phyloP scores from a whole-genome alignment of 2,888 invertebrate species.

The Rhogogaster chlorosoma region DNA sequence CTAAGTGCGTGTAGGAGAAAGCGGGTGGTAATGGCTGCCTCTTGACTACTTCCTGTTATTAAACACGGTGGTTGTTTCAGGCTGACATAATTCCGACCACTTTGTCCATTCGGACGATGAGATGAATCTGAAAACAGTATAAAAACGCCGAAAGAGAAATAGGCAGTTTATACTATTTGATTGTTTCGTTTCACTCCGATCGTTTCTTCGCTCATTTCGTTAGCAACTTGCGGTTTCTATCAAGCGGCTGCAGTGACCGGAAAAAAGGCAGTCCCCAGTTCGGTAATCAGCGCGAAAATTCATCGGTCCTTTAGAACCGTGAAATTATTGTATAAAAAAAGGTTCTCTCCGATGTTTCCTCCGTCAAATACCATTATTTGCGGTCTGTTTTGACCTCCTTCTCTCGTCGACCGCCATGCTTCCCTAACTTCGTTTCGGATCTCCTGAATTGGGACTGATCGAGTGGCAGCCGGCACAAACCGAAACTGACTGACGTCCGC shows the following conservation, averaged over 20 bases:
- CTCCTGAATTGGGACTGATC: slow-evolving; percentile 34
- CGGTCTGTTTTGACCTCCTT: slow-evolving; percentile 18
- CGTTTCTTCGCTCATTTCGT: neutral
- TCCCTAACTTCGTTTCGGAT: slow-evolving; percentile 24
- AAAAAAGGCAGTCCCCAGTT: neutral
- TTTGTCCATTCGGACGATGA: slow-evolving; percentile 6
- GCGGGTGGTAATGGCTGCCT: slow-evolving; percentile 27
- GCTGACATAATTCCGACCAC: neutral
- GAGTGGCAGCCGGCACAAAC: slow-evolving; percentile 10
- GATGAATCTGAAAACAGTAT: neutral
- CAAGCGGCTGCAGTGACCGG: neutral
- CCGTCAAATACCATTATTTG: neutral
- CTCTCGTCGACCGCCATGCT: too few species aligned
- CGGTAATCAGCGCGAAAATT: neutral
- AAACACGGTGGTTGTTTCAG: neutral
- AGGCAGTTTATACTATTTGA: neutral
- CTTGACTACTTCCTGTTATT: slow-evolving; percentile 26
- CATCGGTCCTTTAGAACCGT: neutral
- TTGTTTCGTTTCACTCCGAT: neutral
- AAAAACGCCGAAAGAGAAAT: neutral
- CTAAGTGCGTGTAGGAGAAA: neutral
- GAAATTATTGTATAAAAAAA: neutral
- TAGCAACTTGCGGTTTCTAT: neutral
- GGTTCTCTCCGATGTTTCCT: neutral
- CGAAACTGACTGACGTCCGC: slow-evolving; percentile 37